These are phyloP conservation scores for Drosophila tsacasi DNA, from an alignment of 1,140 invertebrate species.

Conservation along the genomic window DNA sequence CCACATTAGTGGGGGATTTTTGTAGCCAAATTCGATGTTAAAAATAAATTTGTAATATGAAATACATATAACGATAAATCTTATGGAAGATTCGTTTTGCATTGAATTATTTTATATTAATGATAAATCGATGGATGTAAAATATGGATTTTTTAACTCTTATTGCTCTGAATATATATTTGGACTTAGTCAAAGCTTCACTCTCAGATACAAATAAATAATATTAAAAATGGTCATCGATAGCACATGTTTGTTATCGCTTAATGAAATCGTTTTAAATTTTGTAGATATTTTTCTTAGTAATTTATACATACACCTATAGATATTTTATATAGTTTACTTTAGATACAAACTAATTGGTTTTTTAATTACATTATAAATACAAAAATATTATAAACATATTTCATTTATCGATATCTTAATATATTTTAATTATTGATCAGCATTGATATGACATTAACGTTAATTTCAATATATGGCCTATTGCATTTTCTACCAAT, in stretches of 20 bases:
- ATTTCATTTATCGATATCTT: neutral
- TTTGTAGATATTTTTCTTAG: neutral
- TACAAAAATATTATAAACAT: neutral
- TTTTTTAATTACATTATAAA: neutral
- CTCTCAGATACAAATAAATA: neutral
- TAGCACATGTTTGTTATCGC: neutral
- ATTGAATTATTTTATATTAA: neutral
- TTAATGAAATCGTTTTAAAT: neutral
- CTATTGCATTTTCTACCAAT: constrained; percentile 3
- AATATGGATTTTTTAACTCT: no score
- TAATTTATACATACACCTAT: no score
- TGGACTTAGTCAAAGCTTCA: neutral
- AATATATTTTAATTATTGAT: neutral
- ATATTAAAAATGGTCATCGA: neutral
- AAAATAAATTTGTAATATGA: neutral
- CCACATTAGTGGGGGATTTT: neutral
- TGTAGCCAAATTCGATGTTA: neutral
- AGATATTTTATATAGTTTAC: no score
- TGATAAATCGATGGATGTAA: neutral
- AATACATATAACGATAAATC: neutral
- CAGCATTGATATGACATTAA: neutral
- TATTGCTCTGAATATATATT: neutral
- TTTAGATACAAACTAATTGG: neutral
- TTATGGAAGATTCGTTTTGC: neutral
- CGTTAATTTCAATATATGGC: neutral